Evolutionary conservation across 2,113 vertebrate genomes (phyloP).

Genomic region (Laticauda colubrina): DNA sequence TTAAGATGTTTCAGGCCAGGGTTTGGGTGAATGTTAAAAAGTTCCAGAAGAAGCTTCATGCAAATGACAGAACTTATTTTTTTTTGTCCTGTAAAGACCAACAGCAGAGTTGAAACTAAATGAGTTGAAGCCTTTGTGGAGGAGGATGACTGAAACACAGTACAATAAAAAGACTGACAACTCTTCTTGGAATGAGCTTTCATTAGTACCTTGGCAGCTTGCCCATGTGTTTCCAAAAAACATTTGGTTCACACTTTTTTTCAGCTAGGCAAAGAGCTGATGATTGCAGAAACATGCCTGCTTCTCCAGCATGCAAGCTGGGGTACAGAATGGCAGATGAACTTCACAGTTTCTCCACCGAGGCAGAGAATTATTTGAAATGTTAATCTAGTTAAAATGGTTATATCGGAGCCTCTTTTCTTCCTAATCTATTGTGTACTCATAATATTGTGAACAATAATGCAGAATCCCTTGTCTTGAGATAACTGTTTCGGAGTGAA

Average conservation of each 20-base stretch:
- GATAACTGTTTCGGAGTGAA: not conserved
- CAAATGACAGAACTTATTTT: not conserved
- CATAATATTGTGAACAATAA: not conserved
- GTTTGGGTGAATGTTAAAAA: not conserved
- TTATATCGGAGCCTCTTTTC: not conserved
- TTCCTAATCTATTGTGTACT: not conserved
- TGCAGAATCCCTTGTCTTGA: not conserved
- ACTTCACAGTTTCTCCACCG: conserved; percentile 20
- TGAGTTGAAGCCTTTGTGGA: not conserved
- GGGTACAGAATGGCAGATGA: not conserved
- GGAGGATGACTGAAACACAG: not conserved
- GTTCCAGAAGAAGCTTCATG: not conserved
- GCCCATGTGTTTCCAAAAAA: not conserved
- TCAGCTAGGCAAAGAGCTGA: not conserved
- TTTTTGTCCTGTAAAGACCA: not conserved
- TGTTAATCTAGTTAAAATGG: conserved; percentile 19
- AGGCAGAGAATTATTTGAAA: conserved; percentile 22
- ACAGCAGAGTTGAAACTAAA: not conserved
- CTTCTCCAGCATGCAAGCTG: not conserved
- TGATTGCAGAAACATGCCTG: not conserved
- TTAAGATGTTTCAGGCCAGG: not conserved
- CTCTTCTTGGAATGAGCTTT: not conserved
- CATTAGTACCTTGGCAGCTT: not conserved
- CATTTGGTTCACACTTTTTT: not conserved
- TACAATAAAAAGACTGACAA: not conserved